Percentiles rank a stretch among this genome's conserved stretches.
These are phyloP conservation scores for Scaptomyza pallida DNA, from an alignment of 1,140 invertebrate genomes.

Conservation along the genomic window DNA sequence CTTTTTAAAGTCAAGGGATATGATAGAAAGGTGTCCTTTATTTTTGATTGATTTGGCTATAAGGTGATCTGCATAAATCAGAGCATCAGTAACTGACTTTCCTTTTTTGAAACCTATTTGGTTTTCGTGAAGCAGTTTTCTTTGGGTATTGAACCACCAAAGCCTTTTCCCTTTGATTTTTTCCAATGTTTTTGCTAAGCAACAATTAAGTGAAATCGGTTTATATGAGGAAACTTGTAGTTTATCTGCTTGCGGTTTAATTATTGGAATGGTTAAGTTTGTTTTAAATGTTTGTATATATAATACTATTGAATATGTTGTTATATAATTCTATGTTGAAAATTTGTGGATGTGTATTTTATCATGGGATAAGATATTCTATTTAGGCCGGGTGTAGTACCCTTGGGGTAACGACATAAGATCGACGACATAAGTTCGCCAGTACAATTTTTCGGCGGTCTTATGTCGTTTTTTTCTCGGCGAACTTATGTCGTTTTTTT, in stretches of 20 bases:
- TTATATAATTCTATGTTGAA: constrained; percentile 1
- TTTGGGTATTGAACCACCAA: too few species aligned
- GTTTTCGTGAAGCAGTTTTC: neutral
- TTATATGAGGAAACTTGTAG: neutral
- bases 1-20: too few species aligned
- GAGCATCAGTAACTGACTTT: neutral
- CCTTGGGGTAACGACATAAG: too few species aligned
- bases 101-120: constrained; percentile 5
- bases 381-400: neutral
- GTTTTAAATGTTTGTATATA: constrained; percentile 1
- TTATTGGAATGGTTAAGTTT: neutral
- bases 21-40: too few species aligned
- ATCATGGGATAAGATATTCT: constrained; percentile 1
- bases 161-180: neutral
- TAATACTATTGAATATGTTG: neutral
- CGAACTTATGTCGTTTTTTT: too few species aligned
- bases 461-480: too few species aligned
- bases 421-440: too few species aligned
- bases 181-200: neutral
- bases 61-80: constrained; percentile 5
- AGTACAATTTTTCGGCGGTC: too few species aligned
- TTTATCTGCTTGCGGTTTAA: too few species aligned
- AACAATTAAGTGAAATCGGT: neutral
- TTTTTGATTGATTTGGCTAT: neutral
- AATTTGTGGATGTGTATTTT: neutral